Conservation (phyloP, 1,140 invertebrate species). For the Cyphomyrmex costatus region DNA sequence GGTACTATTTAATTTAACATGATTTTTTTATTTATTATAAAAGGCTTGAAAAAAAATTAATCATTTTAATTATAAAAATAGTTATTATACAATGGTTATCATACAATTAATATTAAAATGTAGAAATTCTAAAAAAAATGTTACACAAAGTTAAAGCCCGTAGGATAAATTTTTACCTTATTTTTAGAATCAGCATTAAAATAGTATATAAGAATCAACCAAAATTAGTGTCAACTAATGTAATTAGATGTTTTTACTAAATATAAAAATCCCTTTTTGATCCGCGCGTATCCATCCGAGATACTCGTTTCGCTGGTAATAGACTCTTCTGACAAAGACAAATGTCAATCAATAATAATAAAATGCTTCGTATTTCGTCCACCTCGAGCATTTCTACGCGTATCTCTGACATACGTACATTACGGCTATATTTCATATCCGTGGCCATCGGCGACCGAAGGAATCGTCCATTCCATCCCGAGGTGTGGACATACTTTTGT, state of each 20-base stretch:
- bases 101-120: no score
- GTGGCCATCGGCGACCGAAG: background rate
- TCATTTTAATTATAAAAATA: no score
- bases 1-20: no score
- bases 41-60: no score
- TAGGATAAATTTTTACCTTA: no score
- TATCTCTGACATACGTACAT: constrained; percentile 21
- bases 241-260: background rate
- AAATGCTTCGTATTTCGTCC: constrained; percentile 44
- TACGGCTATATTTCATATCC: constrained; percentile 63
- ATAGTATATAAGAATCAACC: no score
- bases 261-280: background rate
- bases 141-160: no score
- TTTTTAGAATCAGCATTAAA: no score
- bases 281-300: background rate
- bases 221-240: no score
- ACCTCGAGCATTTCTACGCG: constrained; percentile 40
- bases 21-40: no score
- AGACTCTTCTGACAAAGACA: constrained; percentile 63
- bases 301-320: constrained; percentile 13
- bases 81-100: no score
- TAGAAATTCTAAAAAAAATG: no score
- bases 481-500: background rate
- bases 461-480: constrained; percentile 34
- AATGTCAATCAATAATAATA: constrained; percentile 64